Conservation (phyloP, 2,797 vertebrate species). For the Chaunax sp. region DNA sequence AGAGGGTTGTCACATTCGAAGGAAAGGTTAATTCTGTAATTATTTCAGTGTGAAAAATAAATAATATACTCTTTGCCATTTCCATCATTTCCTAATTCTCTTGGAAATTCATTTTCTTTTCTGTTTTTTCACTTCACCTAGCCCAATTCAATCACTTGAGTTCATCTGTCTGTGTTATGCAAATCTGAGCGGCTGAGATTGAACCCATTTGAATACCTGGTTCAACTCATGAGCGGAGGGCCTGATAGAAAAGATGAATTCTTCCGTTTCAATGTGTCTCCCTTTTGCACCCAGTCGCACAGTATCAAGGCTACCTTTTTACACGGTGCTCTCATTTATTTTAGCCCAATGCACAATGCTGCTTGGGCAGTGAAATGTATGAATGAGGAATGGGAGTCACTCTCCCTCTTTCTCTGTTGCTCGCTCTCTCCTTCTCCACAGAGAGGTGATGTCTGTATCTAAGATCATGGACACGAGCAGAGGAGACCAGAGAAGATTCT, state of each 20-base stretch:
- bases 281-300: slow-evolving; percentile 72
- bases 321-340: slow-evolving; percentile 79
- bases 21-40: slow-evolving; percentile 78
- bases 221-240: slow-evolving; percentile 72
- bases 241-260: slow-evolving; percentile 79
- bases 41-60: slow-evolving; percentile 80
- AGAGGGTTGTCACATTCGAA: slow-evolving; percentile 62
- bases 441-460: slow-evolving; percentile 58
- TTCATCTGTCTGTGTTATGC: slow-evolving; percentile 83
- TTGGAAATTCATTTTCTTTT: slow-evolving; percentile 79
- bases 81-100: slow-evolving; percentile 77
- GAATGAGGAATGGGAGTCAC: slow-evolving; percentile 67
- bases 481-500: slow-evolving; percentile 52
- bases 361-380: slow-evolving; percentile 65
- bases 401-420: slow-evolving; percentile 28
- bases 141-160: slow-evolving; percentile 84
- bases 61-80: slow-evolving; percentile 74
- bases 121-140: slow-evolving; percentile 68
- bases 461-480: slow-evolving; percentile 72
- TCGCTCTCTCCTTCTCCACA: slow-evolving; percentile 42
- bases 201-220: slow-evolving; percentile 81
- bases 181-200: slow-evolving; percentile 82
- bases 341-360: slow-evolving; percentile 76
- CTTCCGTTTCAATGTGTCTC: slow-evolving; percentile 78
- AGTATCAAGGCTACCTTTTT: slow-evolving; percentile 85